Evolutionary conservation across 2,113 vertebrate genomes (phyloP), one percentile per base, ranked within the genome.

Genomic region (Corythaeola cristata): DNA sequence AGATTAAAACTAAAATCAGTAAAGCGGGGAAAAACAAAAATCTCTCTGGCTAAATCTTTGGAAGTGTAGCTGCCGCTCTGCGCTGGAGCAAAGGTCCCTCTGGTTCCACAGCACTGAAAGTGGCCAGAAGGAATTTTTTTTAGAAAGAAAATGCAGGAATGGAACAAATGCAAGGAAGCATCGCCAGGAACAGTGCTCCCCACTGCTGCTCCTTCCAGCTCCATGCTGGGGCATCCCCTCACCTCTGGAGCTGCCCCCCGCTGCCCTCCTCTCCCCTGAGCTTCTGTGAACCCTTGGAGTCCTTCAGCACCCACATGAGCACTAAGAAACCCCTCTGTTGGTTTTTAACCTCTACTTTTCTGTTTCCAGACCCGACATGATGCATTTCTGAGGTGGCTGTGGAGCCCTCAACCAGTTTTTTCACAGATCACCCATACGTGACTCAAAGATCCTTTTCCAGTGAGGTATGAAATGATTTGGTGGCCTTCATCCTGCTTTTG

Each of bases 101-200:
- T 3, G 12, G 68, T 22, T 52, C 21, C 1, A 0, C 6, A 0
- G 3, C 0, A 2, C 45, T n/a, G 21, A 3, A 5, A 15, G 44
- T 0, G 4, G 12, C 19, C 15, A 2, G 20, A 20, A 37, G 55
- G 45, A 2, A 14, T 35, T 6, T 20, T 12, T 11, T 20, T 9
- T 0, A 8, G 17, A 6, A 5, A 28, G 33, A 18, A 84, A 69
- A 21, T 4, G 39, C 8, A 18, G 49, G 35, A 32, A 33, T 49
- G 81, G 85, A 15, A 10, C 13, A 39, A 39, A 56, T 12, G 28
- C 49, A 52, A 15, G 19, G 14, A 16, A 11, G 3, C 0, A 9
- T 15, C 20, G 16, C 13, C 45, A 44, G 73, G 28, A 73, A 33
- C 21, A 50, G 26, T 2, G 0, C 3, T 74, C 8, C 23, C 37